A percentile compares a stretch with the other conserved stretches of the same genome.
phyloP scores from a whole-genome alignment of 2,113 vertebrate genomes.

The Cathartes aura region DNA sequence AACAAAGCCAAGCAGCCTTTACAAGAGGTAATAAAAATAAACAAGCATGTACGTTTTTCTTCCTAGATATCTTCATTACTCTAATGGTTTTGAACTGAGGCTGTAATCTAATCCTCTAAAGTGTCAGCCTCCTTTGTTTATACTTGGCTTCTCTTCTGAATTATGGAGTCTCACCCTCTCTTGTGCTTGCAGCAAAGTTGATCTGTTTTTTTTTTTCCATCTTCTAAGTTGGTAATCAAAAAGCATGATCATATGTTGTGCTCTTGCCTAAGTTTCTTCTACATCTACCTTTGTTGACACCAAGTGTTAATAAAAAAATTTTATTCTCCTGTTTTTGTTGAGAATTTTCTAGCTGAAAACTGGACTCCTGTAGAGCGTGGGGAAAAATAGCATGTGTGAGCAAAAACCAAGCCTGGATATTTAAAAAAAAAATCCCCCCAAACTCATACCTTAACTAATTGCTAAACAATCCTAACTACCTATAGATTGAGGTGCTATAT shows the following conservation, averaged over 20 bases:
- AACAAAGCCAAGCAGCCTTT: not conserved
- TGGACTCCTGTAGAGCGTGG: not conserved
- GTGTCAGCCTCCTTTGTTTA: not conserved
- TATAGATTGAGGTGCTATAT: not conserved
- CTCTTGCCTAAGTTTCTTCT: not conserved
- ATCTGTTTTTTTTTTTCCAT: fast-evolving
- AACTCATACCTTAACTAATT: not conserved
- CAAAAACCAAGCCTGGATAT: not conserved
- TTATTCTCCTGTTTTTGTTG: not conserved
- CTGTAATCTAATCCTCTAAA: not conserved
- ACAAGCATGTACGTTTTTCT: not conserved
- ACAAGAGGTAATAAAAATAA: not conserved
- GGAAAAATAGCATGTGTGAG: not conserved
- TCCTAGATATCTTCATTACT: not conserved
- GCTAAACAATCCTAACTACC: not conserved
- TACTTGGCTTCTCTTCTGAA: not conserved
- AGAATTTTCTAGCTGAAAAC: not conserved
- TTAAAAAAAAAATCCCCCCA: not conserved
- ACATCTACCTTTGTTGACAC: not conserved
- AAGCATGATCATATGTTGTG: not conserved
- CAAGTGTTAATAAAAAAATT: not conserved
- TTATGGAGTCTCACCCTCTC: not conserved
- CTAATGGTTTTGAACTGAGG: not conserved
- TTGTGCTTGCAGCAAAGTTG: not conserved
- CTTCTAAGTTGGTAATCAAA: not conserved